Conservation (phyloP, 2,888 invertebrate genomes). For the Ennomos quercinarius region DNA sequence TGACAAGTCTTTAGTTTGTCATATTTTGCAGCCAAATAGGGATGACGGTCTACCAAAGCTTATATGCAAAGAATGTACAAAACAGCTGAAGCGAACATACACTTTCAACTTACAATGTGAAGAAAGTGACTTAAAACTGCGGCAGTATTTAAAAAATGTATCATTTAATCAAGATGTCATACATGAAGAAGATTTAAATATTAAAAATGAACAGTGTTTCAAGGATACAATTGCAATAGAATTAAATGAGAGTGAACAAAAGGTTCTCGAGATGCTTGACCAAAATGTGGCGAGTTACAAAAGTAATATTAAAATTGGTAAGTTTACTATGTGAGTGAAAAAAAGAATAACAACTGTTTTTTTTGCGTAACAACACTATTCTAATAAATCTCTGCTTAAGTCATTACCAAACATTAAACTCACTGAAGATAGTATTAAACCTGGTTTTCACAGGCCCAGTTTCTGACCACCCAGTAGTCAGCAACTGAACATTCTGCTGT, state of each 20-base stretch:
- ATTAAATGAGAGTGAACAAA: slow-evolving; percentile 12
- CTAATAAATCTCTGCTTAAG: no score
- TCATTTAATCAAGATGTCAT: slow-evolving; percentile 16
- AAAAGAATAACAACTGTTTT: no score
- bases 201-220: slow-evolving; percentile 31
- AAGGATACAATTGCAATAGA: slow-evolving; percentile 37
- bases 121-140: slow-evolving; percentile 65
- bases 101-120: slow-evolving; percentile 70
- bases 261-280: slow-evolving; percentile 34
- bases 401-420: no score
- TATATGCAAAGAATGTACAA: slow-evolving; percentile 74
- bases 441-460: no score
- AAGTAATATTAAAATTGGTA: slow-evolving; percentile 57
- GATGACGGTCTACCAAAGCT: slow-evolving; percentile 70
- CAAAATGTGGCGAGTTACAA: slow-evolving; percentile 44
- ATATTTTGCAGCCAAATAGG: slow-evolving; percentile 28
- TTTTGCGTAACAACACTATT: no score
- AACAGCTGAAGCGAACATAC: slow-evolving; percentile 67
- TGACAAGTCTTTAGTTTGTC: slow-evolving; percentile 24
- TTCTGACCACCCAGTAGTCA: no score
- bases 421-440: neutral
- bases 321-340: slow-evolving; percentile 12
- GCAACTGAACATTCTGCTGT: no score
- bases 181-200: slow-evolving; percentile 3
- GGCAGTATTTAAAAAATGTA: slow-evolving; percentile 46